These are phyloP conservation scores for Lottia gigantea DNA, from an alignment of 2,888 invertebrate species.

Conservation along the genomic window DNA sequence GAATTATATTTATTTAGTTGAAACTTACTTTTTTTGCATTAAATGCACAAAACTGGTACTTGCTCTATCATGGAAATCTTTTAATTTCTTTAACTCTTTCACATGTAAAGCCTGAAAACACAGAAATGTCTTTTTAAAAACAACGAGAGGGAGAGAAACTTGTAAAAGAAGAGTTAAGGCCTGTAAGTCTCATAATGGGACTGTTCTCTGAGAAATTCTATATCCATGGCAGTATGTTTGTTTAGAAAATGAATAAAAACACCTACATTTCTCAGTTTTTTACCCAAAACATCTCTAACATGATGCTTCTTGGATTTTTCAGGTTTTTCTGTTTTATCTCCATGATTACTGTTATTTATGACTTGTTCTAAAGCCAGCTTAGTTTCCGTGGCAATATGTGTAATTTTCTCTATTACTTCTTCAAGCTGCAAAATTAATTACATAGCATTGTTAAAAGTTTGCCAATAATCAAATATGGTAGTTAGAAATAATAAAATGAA, in stretches of 20 bases:
- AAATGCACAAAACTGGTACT: conserved; percentile 72
- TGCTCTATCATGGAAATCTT: conserved; percentile 73
- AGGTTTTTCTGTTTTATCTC: conserved; percentile 37
- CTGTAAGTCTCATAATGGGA: too few species aligned
- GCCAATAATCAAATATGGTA: too few species aligned
- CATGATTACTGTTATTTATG: conserved; percentile 67
- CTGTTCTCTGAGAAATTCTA: too few species aligned
- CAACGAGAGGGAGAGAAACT: too few species aligned
- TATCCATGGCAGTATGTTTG: too few species aligned
- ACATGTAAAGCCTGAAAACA: conserved; percentile 70
- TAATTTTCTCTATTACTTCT: conserved; percentile 74
- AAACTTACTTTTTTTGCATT: conserved; percentile 73
- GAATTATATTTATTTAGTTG: background rate
- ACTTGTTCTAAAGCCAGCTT: conserved; percentile 75
- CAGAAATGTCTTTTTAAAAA: background rate
- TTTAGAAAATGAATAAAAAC: background rate
- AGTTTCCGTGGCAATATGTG: conserved; percentile 73
- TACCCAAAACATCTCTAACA: conserved; percentile 67
- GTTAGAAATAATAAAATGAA: too few species aligned
- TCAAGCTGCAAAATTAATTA: conserved; percentile 72
- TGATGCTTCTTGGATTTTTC: conserved; percentile 55
- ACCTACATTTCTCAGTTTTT: conserved; percentile 68
- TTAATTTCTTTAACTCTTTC: conserved; percentile 73
- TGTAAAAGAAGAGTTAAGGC: too few species aligned
- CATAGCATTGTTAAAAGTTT: too few species aligned